phyloP scores from a whole-genome alignment of 2,888 invertebrate species.

The Koerneria pararmatus region DNA sequence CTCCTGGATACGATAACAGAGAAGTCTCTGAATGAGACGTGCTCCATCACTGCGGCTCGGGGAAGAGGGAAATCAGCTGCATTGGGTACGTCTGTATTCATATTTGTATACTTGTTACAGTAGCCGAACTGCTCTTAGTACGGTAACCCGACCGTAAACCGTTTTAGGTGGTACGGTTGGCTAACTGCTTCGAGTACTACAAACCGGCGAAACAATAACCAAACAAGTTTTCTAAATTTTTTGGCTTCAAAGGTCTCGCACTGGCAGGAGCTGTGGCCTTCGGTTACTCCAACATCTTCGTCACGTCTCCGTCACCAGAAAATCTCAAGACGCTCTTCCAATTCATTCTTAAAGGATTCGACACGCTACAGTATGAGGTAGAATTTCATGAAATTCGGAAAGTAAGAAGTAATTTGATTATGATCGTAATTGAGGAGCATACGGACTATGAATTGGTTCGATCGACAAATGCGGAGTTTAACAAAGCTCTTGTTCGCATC shows the following conservation, averaged over 20 bases:
- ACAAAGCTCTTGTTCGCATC: constrained; percentile 88
- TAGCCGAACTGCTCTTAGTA: too few species aligned
- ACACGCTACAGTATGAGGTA: constrained; percentile 77
- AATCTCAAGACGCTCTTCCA: constrained; percentile 95
- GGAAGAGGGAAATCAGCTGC: constrained; percentile 95
- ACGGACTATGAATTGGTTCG: constrained; percentile 88
- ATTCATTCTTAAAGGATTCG: constrained; percentile 84
- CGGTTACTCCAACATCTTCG: constrained; percentile 86
- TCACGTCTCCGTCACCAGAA: constrained; percentile 95
- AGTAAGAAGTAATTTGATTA: neutral
- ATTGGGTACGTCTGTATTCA: constrained; percentile 67
- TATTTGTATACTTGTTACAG: too few species aligned
- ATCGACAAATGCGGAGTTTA: constrained; percentile 90
- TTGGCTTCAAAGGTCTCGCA: constrained; percentile 66
- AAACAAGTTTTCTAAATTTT: neutral
- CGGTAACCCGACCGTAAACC: too few species aligned
- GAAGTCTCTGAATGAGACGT: constrained; percentile 80
- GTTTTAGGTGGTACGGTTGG: too few species aligned
- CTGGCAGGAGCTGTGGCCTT: constrained; percentile 69
- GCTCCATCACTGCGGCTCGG: constrained; percentile 89
- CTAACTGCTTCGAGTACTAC: too few species aligned
- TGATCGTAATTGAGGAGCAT: constrained; percentile 72
- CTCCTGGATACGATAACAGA: constrained; percentile 93
- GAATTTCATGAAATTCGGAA: neutral
- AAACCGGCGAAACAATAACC: too few species aligned